A percentile compares a stretch with the other conserved stretches of the same genome.
These are phyloP conservation scores for Seira ritae DNA, from an alignment of 2,888 invertebrate species.

Conservation along the genomic window DNA sequence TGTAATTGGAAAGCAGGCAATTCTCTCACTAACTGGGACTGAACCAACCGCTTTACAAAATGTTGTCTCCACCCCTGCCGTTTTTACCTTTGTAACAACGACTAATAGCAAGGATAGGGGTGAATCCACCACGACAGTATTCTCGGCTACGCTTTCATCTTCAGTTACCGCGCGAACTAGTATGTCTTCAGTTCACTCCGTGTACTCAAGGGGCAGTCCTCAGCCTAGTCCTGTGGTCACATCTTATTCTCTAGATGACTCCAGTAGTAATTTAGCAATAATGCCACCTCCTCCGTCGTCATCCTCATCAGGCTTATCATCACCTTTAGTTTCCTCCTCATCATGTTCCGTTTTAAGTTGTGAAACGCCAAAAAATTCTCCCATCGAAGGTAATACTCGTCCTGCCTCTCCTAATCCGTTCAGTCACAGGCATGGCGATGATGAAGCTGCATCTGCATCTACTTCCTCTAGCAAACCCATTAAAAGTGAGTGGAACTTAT, in stretches of 20 bases:
- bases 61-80: slow-evolving; percentile 64
- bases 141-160: slow-evolving; percentile 65
- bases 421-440: slow-evolving; percentile 7
- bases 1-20: slow-evolving; percentile 53
- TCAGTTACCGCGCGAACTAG: slow-evolving; percentile 51
- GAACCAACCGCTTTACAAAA: slow-evolving; percentile 62
- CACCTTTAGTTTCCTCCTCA: too few relatives aligned
- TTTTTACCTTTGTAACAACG: slow-evolving; percentile 70
- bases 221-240: slow-evolving; percentile 43
- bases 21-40: slow-evolving; percentile 65
- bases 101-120: slow-evolving; percentile 53
- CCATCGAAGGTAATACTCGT: slow-evolving; percentile 68
- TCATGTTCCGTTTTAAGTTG: slow-evolving; percentile 45
- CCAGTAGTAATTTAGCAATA: slow-evolving; percentile 18
- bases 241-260: slow-evolving; percentile 24
- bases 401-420: slow-evolving; percentile 58
- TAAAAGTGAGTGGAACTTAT: slow-evolving; percentile 59
- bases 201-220: slow-evolving; percentile 56
- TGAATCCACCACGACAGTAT: slow-evolving; percentile 70
- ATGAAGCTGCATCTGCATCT: slow-evolving; percentile 11
- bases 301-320: slow-evolving; percentile 7
- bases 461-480: slow-evolving; percentile 42
- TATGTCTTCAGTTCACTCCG: slow-evolving; percentile 52
- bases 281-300: slow-evolving; percentile 30
- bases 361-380: slow-evolving; percentile 72